phyloP scores from a whole-genome alignment of 2,888 invertebrate species.

The Stenodema calcarata region DNA sequence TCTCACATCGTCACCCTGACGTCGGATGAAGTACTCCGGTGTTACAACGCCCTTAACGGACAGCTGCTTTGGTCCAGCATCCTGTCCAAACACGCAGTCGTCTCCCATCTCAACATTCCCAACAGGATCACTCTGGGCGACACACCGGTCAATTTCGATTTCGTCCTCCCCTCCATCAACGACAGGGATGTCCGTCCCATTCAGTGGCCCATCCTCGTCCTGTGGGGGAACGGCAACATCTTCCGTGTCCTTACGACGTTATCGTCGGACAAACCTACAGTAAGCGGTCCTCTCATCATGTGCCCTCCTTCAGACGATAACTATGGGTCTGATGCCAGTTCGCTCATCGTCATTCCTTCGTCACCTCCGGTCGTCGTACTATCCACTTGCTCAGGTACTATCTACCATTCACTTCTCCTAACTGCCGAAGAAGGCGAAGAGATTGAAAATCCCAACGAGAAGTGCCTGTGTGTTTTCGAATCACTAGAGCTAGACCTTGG shows the following conservation, averaged over 20 bases:
- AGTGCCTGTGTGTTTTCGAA: constrained; percentile 76
- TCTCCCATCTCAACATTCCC: constrained; percentile 63
- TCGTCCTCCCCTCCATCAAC: constrained; percentile 62
- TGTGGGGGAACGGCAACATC: constrained; percentile 81
- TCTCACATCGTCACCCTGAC: constrained; percentile 81
- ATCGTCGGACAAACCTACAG: constrained; percentile 8
- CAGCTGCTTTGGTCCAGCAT: constrained; percentile 47
- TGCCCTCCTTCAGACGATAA: constrained; percentile 81
- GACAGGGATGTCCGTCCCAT: constrained; percentile 58
- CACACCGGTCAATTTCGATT: constrained; percentile 85
- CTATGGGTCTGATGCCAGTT: constrained; percentile 86
- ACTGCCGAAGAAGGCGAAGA: constrained; percentile 51
- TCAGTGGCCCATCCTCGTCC: constrained; percentile 78
- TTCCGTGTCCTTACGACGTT: constrained; percentile 62
- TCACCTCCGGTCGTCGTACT: constrained; percentile 78
- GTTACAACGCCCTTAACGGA: constrained; percentile 63
- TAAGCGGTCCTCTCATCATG: constrained; percentile 77
- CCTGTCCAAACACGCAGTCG: constrained; percentile 26
- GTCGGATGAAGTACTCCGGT: constrained; percentile 87
- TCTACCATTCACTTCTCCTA: constrained; percentile 81
- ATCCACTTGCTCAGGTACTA: constrained; percentile 79
- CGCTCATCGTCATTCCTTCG: constrained; percentile 74
- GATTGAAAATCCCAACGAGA: constrained; percentile 44
- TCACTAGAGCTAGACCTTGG: constrained; percentile 83
- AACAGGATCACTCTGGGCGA: constrained; percentile 76